Base-by-base conservation (phyloP, 2,888 invertebrate species). In the Hybos culiciformis region DNA sequence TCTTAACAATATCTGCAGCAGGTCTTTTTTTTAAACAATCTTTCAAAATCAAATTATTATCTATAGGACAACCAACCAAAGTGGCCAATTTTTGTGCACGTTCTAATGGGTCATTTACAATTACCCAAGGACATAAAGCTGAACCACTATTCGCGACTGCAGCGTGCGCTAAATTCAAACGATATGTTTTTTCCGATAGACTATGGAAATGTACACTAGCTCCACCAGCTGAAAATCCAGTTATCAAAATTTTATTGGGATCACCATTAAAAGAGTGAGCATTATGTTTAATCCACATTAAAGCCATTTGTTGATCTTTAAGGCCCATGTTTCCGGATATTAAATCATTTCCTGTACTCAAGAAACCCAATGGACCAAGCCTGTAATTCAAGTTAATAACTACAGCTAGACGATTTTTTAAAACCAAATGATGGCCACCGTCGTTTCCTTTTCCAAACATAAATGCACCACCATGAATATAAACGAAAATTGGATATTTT, bases 131-230 rank as follows among this genome's bases (percentile, higher is more conserved):
- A 33, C 74, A 66, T 33, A 80, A 66, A 0, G 76, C 71, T 1
- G 74, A 68, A 0, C 81, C 83, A 52, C 82, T 82, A 60, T 47
- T 42, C 4, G 46, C 29, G 8, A 41, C 44, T 2, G 47, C 44
- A 5, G 41, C 44, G 26, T 43, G 42, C 2, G 48, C 40, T 37
- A 45, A 43, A 29, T 29, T n/a, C 12, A 46, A 42, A n/a, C n/a
- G n/a, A n/a, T n/a, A n/a, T 12, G 45, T 48, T 5, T 42, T 42
- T 26, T 49, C 47, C 12, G 79, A 75, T 17, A 82, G 53, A 50
- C 75, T 74, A 53, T 82, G 83, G 49, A 79, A 75, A 58, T 82
- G 78, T 0, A 78, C 78, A 55, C 81, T 81, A 5, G 77, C 79
- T 26, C 77, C 82, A 1, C 83, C 83, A 0, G 83, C 80, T 12